Percentiles rank a stretch among this genome's conserved stretches.
Evolutionary conservation across 2,113 vertebrate genomes (phyloP).

Genomic region (Ctenodactylus gundi): DNA sequence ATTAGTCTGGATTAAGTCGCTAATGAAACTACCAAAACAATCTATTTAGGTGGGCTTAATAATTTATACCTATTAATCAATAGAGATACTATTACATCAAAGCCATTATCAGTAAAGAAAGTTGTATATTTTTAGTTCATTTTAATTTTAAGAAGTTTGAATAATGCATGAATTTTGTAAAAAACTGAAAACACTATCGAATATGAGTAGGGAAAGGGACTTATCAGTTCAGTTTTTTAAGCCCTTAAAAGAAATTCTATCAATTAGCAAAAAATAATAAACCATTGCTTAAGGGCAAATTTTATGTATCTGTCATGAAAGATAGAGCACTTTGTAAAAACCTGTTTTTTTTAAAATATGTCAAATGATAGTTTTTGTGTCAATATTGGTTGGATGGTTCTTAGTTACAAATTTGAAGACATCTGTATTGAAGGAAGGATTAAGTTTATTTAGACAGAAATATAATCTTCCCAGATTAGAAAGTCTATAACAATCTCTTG

Average conservation of each 20-base stretch:
- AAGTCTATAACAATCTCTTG: slow-evolving; percentile 27
- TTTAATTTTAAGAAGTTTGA: slow-evolving; percentile 17
- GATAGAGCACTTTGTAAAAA: slow-evolving; percentile 12
- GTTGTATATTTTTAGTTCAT: slow-evolving; percentile 49
- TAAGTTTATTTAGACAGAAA: slow-evolving; percentile 3
- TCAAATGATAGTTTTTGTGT: slow-evolving; percentile 19
- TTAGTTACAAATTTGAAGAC: slow-evolving; percentile 50
- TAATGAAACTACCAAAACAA: slow-evolving; percentile 13
- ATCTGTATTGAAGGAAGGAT: slow-evolving; percentile 27
- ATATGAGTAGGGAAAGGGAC: background rate
- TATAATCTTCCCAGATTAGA: background rate
- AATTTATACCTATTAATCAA: slow-evolving; percentile 22
- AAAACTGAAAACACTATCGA: slow-evolving; percentile 8
- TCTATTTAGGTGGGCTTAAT: slow-evolving; percentile 10
- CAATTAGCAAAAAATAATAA: slow-evolving; percentile 42
- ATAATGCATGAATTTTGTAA: background rate
- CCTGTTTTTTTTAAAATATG: background rate
- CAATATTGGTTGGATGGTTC: slow-evolving; percentile 32
- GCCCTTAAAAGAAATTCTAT: background rate
- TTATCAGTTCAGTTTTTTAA: slow-evolving; percentile 31
- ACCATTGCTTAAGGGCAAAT: background rate
- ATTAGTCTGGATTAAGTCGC: slow-evolving; percentile 22
- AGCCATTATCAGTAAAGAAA: slow-evolving; percentile 43
- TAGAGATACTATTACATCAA: slow-evolving; percentile 40
- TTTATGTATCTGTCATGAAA: slow-evolving; percentile 19